These are phyloP conservation scores for Peromyscus eremicus DNA, from an alignment of 2,797 vertebrate species.

Conservation along the genomic window DNA sequence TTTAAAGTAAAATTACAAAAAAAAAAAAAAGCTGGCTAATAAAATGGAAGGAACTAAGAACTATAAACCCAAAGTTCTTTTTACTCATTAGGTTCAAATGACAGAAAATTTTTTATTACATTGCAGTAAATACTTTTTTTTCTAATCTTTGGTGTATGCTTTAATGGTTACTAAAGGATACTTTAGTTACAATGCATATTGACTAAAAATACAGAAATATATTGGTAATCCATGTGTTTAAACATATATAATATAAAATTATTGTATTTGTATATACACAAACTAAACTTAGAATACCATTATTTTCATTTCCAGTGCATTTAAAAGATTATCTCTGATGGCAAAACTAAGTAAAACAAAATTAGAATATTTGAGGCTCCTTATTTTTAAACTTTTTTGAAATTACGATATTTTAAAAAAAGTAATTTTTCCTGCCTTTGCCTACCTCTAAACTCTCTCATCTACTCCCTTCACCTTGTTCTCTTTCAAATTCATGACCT, in stretches of 20 bases:
- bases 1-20: conserved; percentile 48
- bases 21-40: background rate
- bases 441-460: background rate
- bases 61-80: background rate
- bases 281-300: background rate
- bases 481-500: background rate
- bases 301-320: background rate
- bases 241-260: background rate
- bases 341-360: background rate
- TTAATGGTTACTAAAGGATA: background rate
- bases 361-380: background rate
- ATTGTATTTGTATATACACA: background rate
- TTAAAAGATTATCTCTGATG: background rate
- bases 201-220: background rate
- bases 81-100: conserved; percentile 14
- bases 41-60: background rate
- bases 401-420: background rate
- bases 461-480: background rate
- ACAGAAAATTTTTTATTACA: conserved; percentile 29
- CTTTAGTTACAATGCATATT: background rate
- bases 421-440: background rate
- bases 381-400: background rate
- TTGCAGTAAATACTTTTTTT: background rate
- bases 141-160: background rate
- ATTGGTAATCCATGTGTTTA: background rate